Evolutionary conservation across 92 coral and sea anemone genomes (phyloP).

Genomic region (Isaurus tuberculatus): DNA sequence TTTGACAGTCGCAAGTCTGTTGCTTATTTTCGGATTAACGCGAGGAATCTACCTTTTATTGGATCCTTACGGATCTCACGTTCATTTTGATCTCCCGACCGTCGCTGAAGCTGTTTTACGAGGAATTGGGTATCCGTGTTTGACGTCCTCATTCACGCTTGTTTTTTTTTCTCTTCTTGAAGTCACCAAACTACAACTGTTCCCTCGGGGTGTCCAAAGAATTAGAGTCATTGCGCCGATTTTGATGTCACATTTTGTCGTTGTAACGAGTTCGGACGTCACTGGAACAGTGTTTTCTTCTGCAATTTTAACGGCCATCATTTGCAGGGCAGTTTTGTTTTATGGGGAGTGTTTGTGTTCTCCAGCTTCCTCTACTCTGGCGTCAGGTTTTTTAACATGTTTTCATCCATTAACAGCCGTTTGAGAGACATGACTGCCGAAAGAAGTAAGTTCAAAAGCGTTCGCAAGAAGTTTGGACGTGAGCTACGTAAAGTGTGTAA

Average conservation of each 20-base stretch:
- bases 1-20: constrained; percentile 29
- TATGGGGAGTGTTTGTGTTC: constrained; percentile 32
- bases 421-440: constrained; percentile 10
- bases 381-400: constrained; percentile 11
- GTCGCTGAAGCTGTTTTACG: constrained; percentile 23
- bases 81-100: constrained; percentile 21
- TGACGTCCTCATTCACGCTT: constrained; percentile 35
- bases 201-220: constrained; percentile 35
- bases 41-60: constrained; percentile 37
- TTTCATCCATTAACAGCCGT: constrained; percentile 12
- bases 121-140: constrained; percentile 26
- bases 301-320: not conserved
- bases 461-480: constrained; percentile 3
- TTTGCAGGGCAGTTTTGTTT: constrained; percentile 15
- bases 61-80: constrained; percentile 53
- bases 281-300: constrained; percentile 14
- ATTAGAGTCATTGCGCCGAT: constrained; percentile 16
- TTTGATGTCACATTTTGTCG: not conserved
- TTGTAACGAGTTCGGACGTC: constrained; percentile 16
- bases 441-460: constrained; percentile 8
- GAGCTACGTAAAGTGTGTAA: constrained; percentile 15
- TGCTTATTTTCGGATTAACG: constrained; percentile 46
- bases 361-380: constrained; percentile 31
- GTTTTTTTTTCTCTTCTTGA: constrained; percentile 35
- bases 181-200: constrained; percentile 29